phyloP scores from a whole-genome alignment of 2,888 invertebrate genomes.

The Thyatira batis region DNA sequence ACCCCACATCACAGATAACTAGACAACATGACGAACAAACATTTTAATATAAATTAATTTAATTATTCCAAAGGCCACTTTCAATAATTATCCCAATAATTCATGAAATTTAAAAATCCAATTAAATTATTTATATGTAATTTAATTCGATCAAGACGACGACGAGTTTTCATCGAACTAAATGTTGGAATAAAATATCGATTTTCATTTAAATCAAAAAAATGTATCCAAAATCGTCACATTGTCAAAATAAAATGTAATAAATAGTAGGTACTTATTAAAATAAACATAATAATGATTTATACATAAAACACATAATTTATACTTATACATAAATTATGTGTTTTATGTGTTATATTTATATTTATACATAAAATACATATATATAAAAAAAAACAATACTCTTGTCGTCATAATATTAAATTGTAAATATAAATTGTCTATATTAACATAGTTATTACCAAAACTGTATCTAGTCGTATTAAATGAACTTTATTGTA shows the following conservation, averaged over 20 bases:
- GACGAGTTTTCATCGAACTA: too few relatives aligned
- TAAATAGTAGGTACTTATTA: not conserved
- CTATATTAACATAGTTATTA: constrained; percentile 4
- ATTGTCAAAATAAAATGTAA: not conserved
- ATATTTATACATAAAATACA: too few relatives aligned
- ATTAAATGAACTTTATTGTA: constrained; percentile 2
- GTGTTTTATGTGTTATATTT: too few relatives aligned
- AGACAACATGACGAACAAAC: constrained; percentile 29
- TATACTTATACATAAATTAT: too few relatives aligned
- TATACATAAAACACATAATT: too few relatives aligned
- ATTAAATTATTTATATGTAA: too few relatives aligned
- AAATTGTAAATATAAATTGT: not conserved
- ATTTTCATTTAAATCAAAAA: too few relatives aligned
- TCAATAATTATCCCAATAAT: not conserved
- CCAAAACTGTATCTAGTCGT: constrained; percentile 6
- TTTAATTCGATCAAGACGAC: too few relatives aligned
- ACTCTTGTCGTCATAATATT: not conserved
- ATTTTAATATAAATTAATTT: constrained; percentile 17
- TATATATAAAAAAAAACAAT: too few relatives aligned
- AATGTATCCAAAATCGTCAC: not conserved
- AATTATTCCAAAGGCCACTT: constrained; percentile 8
- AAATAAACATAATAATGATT: too few relatives aligned
- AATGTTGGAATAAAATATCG: not conserved
- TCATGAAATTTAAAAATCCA: too few relatives aligned
- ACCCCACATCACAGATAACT: constrained; percentile 76